phyloP scores from a whole-genome alignment of 2,113 vertebrate species.

The Anguilla rostrata region DNA sequence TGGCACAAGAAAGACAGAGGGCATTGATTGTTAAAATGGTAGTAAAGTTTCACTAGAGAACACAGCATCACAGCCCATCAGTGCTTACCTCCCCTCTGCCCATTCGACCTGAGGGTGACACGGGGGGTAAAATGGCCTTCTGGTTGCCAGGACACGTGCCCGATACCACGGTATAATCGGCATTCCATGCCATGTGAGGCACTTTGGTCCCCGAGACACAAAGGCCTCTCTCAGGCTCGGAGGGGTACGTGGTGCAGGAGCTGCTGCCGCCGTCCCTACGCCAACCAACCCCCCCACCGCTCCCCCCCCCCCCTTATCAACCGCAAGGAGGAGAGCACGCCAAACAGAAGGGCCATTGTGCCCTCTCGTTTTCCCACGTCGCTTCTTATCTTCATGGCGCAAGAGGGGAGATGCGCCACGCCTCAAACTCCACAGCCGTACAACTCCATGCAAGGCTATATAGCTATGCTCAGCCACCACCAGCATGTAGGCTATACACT shows the following conservation, averaged over 20 bases:
- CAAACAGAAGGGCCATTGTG: conserved; percentile 37
- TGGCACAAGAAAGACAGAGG: not conserved
- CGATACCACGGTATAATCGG: not conserved
- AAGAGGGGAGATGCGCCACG: not conserved
- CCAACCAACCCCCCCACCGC: not conserved
- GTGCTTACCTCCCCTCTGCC: not conserved
- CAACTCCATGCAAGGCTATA: not conserved
- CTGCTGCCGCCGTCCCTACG: not conserved
- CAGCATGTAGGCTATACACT: no score
- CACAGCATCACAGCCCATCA: not conserved
- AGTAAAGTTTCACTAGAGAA: no score
- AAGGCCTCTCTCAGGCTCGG: not conserved
- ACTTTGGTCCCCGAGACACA: not conserved
- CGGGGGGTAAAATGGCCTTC: not conserved
- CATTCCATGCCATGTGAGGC: not conserved
- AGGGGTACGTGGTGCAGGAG: not conserved
- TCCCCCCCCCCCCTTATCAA: not conserved
- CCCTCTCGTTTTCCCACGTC: conserved; percentile 36
- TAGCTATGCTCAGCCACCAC: not conserved
- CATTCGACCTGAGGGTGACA: not conserved
- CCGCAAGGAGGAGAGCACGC: conserved; percentile 9
- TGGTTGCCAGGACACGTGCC: not conserved
- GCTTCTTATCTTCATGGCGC: not conserved
- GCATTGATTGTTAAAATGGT: not conserved
- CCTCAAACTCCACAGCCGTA: not conserved